Conservation (phyloP, 2,888 invertebrate genomes). For the Epiblema foenella region DNA sequence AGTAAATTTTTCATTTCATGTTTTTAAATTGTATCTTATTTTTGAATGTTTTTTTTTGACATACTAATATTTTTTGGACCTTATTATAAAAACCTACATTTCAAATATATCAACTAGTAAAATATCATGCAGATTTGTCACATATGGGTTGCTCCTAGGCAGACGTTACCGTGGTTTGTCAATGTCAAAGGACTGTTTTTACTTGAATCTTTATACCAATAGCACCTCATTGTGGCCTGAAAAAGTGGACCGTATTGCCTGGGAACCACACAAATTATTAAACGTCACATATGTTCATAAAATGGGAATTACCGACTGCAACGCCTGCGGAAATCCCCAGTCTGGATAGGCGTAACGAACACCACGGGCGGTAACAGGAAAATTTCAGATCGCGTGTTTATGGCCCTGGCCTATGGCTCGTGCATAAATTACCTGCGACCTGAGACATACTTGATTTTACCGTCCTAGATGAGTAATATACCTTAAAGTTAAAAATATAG, state of each 20-base stretch:
- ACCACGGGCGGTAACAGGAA: neutral
- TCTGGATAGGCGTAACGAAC: neutral
- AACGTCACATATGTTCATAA: neutral
- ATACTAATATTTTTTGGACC: neutral
- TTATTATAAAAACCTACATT: no score
- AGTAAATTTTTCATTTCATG: neutral
- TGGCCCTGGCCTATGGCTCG: neutral
- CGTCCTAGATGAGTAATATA: neutral
- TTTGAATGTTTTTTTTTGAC: constrained; percentile 1
- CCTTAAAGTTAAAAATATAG: constrained; percentile 6
- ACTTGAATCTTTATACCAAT: neutral
- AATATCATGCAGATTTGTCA: neutral
- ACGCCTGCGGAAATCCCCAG: neutral
- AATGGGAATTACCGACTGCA: neutral
- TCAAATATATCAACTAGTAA: neutral
- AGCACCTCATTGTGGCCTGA: neutral
- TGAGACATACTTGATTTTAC: neutral
- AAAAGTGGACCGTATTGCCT: neutral
- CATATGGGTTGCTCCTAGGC: neutral
- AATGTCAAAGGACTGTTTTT: neutral
- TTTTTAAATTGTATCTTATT: neutral
- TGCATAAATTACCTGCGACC: neutral
- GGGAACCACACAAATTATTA: neutral
- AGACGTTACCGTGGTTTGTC: neutral
- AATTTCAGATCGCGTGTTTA: neutral